Percentiles rank a stretch among this genome's conserved stretches.
Evolutionary conservation across 2,113 vertebrate genomes (phyloP).

Genomic region (Xiphophorus hellerii): DNA sequence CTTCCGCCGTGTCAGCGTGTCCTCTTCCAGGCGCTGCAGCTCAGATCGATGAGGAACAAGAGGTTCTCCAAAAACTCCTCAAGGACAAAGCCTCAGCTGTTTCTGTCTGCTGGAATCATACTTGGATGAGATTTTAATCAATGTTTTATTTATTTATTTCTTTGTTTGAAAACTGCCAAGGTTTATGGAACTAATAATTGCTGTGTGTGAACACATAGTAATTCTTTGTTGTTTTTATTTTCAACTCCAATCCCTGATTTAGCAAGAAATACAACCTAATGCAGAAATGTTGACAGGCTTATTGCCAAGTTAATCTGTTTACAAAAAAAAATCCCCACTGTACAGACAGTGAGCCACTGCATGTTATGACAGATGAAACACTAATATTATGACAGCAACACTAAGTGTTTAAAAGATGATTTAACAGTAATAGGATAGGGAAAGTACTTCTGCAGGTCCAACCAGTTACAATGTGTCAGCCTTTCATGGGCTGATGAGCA

Average conservation of each 20-base stretch:
- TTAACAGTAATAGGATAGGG: slow-evolving; percentile 48
- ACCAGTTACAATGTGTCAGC: slow-evolving; percentile 46
- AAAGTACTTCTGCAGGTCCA: slow-evolving; percentile 40
- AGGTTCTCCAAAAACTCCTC: slow-evolving; percentile 59
- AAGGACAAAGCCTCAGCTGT: slow-evolving; percentile 55
- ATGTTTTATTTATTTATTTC: background rate
- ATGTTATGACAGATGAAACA: slow-evolving; percentile 70
- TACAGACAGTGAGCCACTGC: slow-evolving; percentile 38
- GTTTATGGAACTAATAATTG: background rate
- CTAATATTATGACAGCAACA: slow-evolving; percentile 71
- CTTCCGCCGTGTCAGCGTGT: slow-evolving; percentile 2
- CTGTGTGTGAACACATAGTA: background rate
- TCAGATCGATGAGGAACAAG: slow-evolving; percentile 55
- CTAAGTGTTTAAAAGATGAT: slow-evolving; percentile 54
- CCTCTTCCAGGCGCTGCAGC: slow-evolving; percentile 4
- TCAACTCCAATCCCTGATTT: background rate
- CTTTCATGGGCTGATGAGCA: slow-evolving; percentile 26
- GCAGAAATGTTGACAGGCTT: slow-evolving; percentile 25
- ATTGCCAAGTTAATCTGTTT: slow-evolving; percentile 38
- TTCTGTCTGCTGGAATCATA: slow-evolving; percentile 20
- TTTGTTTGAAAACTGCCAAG: background rate
- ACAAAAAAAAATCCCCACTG: slow-evolving; percentile 9
- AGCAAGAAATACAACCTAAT: background rate
- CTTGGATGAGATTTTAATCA: background rate
- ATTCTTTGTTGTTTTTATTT: slow-evolving; percentile 6